Conservation (phyloP, 2,113 vertebrate genomes). For the Solea solea region DNA sequence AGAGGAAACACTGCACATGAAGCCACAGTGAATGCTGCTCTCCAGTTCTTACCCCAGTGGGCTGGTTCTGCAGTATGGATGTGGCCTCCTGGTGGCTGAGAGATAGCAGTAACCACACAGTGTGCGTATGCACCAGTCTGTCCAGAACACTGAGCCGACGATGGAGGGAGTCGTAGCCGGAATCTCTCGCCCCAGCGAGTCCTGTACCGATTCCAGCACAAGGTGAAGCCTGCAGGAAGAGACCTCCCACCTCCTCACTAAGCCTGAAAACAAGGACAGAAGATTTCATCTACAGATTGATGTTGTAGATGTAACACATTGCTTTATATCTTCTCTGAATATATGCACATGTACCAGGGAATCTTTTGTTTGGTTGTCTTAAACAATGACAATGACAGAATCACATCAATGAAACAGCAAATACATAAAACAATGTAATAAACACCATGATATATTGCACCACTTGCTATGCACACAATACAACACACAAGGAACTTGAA, state of each 20-base stretch:
- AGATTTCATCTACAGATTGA: no score
- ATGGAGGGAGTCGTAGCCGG: constrained; percentile 91
- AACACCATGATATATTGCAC: no score
- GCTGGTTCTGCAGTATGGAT: constrained; percentile 84
- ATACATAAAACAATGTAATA: no score
- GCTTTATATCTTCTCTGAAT: no score
- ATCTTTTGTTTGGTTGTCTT: no score
- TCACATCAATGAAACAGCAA: no score
- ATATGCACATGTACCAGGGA: no score
- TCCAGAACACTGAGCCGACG: constrained; percentile 91
- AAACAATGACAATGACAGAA: no score
- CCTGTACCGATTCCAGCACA: constrained; percentile 68
- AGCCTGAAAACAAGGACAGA: constrained; percentile 73
- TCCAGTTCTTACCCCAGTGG: constrained; percentile 85
- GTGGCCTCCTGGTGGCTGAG: constrained; percentile 84
- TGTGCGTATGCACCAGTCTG: constrained; percentile 88
- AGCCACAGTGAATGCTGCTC: no score
- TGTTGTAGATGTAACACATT: not conserved
- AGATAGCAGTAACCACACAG: constrained; percentile 92
- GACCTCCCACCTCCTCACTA: constrained; percentile 83
- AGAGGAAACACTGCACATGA: no score
- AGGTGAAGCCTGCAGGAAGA: constrained; percentile 77
- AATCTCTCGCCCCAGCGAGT: constrained; percentile 84
- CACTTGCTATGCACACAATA: no score
- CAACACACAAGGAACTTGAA: no score